Conservation (phyloP, 2,888 invertebrate species). For the Colostygia pectinataria region DNA sequence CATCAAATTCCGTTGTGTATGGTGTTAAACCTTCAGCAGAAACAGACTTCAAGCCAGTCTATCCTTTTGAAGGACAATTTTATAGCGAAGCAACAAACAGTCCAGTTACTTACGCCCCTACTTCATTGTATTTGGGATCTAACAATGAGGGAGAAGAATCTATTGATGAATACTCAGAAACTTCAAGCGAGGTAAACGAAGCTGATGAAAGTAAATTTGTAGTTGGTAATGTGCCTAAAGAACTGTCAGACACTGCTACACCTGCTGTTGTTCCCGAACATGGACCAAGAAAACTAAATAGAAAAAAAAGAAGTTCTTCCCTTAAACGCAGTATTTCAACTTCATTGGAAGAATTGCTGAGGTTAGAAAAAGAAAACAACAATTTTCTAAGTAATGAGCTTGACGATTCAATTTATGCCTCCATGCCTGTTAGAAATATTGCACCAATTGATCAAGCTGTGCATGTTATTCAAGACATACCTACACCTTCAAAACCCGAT, state of each 20-base stretch:
- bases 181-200: constrained; percentile 46
- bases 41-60: constrained; percentile 74
- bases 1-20: constrained; percentile 68
- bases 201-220: constrained; percentile 82
- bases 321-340: constrained; percentile 60
- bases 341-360: constrained; percentile 69
- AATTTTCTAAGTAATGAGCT: constrained; percentile 77
- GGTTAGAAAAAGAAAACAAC: constrained; percentile 65
- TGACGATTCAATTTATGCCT: constrained; percentile 60
- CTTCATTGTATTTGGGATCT: constrained; percentile 75
- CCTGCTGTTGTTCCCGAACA: constrained; percentile 86
- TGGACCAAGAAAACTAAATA: constrained; percentile 81
- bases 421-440: constrained; percentile 48
- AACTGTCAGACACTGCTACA: constrained; percentile 76
- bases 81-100: constrained; percentile 68
- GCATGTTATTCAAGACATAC: constrained; percentile 38
- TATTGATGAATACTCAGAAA: constrained; percentile 57
- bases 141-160: constrained; percentile 67
- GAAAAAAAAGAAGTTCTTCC: constrained; percentile 41
- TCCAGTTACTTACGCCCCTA: constrained; percentile 68
- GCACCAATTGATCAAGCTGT: constrained; percentile 41
- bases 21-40: constrained; percentile 72
- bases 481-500: constrained; percentile 43
- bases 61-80: constrained; percentile 72
- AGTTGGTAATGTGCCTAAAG: constrained; percentile 86